These are phyloP conservation scores for Nebria brevicollis DNA, from an alignment of 2,888 invertebrate genomes.

Conservation along the genomic window DNA sequence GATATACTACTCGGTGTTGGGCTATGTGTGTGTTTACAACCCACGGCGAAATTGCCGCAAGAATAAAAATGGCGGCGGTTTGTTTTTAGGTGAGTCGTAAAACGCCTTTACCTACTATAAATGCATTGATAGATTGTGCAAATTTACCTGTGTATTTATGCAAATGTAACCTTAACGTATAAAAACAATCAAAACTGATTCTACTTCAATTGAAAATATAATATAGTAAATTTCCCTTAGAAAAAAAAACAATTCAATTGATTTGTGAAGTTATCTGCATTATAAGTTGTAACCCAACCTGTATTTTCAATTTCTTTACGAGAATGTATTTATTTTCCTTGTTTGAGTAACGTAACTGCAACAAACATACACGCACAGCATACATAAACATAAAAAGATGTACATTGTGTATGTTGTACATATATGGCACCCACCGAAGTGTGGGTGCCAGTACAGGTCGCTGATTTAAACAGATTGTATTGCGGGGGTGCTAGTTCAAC, in stretches of 20 bases:
- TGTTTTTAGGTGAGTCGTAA: conserved; percentile 13
- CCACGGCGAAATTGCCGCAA: conserved; percentile 1
- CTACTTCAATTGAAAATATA: no score
- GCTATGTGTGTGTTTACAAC: background rate
- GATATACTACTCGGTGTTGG: background rate
- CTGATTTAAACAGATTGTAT: conserved; percentile 41
- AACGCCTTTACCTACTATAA: conserved; percentile 17
- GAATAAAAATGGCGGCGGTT: conserved; percentile 11
- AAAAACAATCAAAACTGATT: background rate
- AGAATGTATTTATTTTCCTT: no score
- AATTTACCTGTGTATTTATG: conserved; percentile 21
- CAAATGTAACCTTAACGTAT: conserved; percentile 10
- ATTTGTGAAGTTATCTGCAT: no score
- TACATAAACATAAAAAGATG: background rate
- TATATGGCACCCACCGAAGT: background rate
- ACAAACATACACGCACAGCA: background rate
- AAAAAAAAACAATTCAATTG: no score
- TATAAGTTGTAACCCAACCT: no score
- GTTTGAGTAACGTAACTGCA: background rate
- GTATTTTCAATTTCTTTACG: no score
- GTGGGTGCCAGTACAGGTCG: conserved; percentile 27
- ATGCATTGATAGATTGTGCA: conserved; percentile 22
- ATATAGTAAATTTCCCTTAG: no score
- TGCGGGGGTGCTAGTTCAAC: conserved; percentile 40
- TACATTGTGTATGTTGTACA: background rate